Percentiles rank a stretch among this genome's conserved stretches.
phyloP scores from a whole-genome alignment of 2,797 vertebrate genomes.

The Microcaecilia unicolor region DNA sequence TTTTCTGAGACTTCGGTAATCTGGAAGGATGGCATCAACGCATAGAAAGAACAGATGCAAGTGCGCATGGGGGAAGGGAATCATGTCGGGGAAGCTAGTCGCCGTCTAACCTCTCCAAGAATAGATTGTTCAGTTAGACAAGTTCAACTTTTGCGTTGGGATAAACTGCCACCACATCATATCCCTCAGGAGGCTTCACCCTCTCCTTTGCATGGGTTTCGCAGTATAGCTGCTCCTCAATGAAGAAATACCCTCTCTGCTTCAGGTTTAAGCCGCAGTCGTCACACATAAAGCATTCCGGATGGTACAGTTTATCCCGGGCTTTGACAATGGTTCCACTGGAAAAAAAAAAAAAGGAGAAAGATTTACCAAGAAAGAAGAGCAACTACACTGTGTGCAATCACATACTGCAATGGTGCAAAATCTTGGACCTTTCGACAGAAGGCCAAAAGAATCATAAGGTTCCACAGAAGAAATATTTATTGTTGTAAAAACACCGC shows the following conservation, averaged over 20 bases:
- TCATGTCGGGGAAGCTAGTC: no score
- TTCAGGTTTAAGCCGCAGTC: slow-evolving; percentile 91
- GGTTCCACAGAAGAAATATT: no score
- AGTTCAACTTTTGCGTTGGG: slow-evolving; percentile 94
- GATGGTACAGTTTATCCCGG: slow-evolving; percentile 93
- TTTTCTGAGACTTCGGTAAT: slow-evolving; percentile 19
- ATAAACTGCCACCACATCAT: slow-evolving; percentile 94
- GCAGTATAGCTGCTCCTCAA: slow-evolving; percentile 92
- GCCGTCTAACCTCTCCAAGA: slow-evolving; percentile 6
- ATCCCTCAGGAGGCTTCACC: slow-evolving; percentile 90
- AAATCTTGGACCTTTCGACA: no score
- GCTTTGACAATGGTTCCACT: slow-evolving; percentile 95
- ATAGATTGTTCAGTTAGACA: slow-evolving; percentile 51
- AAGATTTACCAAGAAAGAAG: neutral
- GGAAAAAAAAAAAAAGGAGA: neutral
- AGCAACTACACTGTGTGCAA: no score
- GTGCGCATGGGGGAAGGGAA: slow-evolving; percentile 20
- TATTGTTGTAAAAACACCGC: no score
- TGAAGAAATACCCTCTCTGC: slow-evolving; percentile 91
- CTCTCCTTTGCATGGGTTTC: slow-evolving; percentile 90
- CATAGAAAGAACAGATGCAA: slow-evolving; percentile 1
- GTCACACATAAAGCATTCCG: slow-evolving; percentile 89
- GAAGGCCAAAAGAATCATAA: no score
- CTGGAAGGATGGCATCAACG: slow-evolving; percentile 6
- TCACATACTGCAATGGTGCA: no score